phyloP scores from a whole-genome alignment of 2,888 invertebrate species.

The Plusia festucae region DNA sequence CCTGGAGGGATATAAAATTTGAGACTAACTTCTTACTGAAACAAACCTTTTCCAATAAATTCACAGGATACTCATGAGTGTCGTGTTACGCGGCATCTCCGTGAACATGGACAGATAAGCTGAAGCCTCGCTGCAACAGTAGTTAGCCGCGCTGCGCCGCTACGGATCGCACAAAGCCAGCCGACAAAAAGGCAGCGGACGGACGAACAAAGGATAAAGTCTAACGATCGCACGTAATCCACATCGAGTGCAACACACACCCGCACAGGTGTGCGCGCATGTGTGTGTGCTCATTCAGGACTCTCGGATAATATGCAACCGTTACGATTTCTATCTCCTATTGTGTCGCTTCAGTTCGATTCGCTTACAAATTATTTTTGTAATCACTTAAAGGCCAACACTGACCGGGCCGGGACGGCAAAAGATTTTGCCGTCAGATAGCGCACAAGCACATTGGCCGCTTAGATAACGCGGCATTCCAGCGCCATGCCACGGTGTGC shows the following conservation, averaged over 20 bases:
- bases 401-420: too few relatives aligned
- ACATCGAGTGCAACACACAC: conserved; percentile 10
- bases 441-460: too few relatives aligned
- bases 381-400: too few relatives aligned
- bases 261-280: background rate
- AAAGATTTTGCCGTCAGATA: too few relatives aligned
- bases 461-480: too few relatives aligned
- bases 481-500: too few relatives aligned
- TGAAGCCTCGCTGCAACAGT: background rate
- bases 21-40: background rate
- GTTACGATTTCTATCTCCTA: background rate
- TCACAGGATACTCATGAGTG: background rate
- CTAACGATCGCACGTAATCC: conserved; percentile 37
- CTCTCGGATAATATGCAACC: conserved; percentile 3
- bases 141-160: conserved; percentile 11
- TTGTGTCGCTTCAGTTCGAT: background rate
- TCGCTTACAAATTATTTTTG: background rate
- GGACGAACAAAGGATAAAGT: conserved; percentile 42
- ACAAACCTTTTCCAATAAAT: background rate
- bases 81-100: background rate
- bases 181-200: conserved; percentile 36
- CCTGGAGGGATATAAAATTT: too few relatives aligned
- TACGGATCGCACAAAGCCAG: conserved; percentile 20
- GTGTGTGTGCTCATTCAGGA: background rate
- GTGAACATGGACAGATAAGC: background rate